A percentile compares a stretch with the other conserved stretches of the same genome.
Evolutionary conservation across 2,113 vertebrate species (phyloP).

Genomic region (Clupea harengus): DNA sequence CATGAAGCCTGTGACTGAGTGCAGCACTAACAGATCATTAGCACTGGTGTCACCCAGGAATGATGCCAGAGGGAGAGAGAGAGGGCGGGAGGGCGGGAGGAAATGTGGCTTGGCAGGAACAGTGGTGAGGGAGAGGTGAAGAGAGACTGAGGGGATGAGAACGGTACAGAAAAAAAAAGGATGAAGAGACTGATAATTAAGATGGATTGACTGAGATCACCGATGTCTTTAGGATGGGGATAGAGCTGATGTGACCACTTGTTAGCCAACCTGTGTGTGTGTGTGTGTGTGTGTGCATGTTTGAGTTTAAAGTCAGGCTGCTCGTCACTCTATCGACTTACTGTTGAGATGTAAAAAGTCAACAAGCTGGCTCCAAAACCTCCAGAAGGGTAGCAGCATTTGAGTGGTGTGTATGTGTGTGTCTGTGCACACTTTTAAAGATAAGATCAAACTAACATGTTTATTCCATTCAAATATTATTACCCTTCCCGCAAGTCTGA

Average conservation of each 20-base stretch:
- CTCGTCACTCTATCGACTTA: neutral
- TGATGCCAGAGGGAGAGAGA: neutral
- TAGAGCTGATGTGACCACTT: neutral
- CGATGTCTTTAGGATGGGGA: neutral
- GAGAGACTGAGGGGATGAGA: neutral
- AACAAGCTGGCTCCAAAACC: neutral
- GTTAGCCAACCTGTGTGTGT: neutral
- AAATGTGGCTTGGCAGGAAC: neutral
- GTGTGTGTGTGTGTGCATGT: neutral
- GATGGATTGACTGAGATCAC: neutral
- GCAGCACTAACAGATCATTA: constrained; percentile 4
- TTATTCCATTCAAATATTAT: neutral
- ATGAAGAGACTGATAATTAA: neutral
- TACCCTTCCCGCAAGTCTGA: neutral
- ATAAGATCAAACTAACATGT: neutral
- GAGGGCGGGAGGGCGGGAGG: neutral
- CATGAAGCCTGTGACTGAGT: neutral
- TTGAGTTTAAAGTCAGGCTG: neutral
- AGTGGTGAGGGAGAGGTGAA: neutral
- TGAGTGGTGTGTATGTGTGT: neutral
- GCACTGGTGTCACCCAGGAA: neutral
- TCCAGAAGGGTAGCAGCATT: neutral
- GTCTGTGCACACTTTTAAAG: neutral
- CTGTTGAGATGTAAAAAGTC: neutral
- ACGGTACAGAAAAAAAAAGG: neutral